A percentile compares a stretch with the other conserved stretches of the same genome.
These are phyloP conservation scores for Mastomys natalensis DNA, from an alignment of 2,113 vertebrate genomes.

Conservation along the genomic window DNA sequence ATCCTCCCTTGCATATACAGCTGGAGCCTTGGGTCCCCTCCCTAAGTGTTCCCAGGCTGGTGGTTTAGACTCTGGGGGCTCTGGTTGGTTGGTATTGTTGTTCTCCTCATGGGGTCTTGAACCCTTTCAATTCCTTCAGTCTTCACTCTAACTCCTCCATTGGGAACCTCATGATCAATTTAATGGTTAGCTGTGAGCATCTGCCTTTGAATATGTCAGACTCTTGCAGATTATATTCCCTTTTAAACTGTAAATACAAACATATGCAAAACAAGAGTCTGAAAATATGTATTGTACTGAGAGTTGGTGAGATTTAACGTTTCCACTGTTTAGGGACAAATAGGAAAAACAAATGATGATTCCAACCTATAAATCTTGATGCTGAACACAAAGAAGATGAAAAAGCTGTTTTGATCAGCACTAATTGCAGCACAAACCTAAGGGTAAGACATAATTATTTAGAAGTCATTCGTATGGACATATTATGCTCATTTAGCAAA, in stretches of 20 bases:
- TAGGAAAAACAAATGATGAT: not conserved
- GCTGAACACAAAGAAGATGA: not conserved
- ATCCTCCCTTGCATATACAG: too few species aligned
- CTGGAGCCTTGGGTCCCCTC: too few species aligned
- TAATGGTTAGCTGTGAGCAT: too few species aligned
- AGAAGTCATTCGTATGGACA: not conserved
- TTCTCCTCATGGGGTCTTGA: too few species aligned
- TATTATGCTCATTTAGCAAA: not conserved
- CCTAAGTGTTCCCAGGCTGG: too few species aligned
- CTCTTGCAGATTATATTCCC: not conserved
- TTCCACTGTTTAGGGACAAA: not conserved
- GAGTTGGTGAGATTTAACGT: not conserved
- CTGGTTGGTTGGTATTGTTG: too few species aligned
- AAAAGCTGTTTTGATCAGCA: not conserved
- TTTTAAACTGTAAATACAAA: not conserved
- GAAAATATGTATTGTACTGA: not conserved
- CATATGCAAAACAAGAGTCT: not conserved
- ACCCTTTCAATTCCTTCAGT: too few species aligned
- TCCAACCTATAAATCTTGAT: not conserved
- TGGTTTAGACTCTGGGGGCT: too few species aligned
- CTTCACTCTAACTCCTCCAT: too few species aligned
- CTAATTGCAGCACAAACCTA: too few species aligned
- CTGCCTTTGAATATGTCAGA: too few species aligned
- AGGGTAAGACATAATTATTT: not conserved
- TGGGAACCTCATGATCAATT: too few species aligned